Base-by-base conservation (phyloP, 2,888 invertebrate species). In the Melanchra persicariae region DNA sequence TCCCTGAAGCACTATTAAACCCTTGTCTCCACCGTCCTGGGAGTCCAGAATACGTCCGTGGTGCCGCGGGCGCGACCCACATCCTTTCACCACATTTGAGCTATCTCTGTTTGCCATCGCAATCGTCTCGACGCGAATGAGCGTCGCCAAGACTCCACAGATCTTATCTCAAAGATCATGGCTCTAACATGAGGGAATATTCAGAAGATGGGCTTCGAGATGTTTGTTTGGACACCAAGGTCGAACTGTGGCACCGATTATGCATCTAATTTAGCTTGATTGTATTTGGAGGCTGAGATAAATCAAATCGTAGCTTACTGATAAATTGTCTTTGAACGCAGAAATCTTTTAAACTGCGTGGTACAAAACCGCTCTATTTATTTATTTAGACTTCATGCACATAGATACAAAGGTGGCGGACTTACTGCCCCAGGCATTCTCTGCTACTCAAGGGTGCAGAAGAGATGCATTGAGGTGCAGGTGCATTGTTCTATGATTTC, bases 91-190 rank as follows among this genome's bases (percentile, higher is more conserved):
- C 81, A 87, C 92, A 92, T 93, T 93, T 92, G 87, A 91, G 70
- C 85, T 93, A 95, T 95, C 95, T 93, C 90, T 94, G 93, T 95
- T 94, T 95, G 91, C 82, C 92, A 92, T 94, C 95, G 93, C 93
- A 94, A 94, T 94, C 91, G 91, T 88, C 87, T 83, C 83, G 87
- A 89, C 67, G 73, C 80, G 76, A 77, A 72, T 81, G 87, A 81
- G 68, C 81, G 67, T 69, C 74, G 55, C 75, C 59, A 63, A 76
- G 63, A 63, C 61, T 74, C 51, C 69, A 37, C 69, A 67, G 84
- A 79, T 83, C 68, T 55, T 79, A 79, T 79, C 79, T 58, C 17
- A 52, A 52, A 49, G 54, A 65, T 79, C 74, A 73, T 64, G 74
- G 65, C 64, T 70, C 57, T 49, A 40, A 52, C 45, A 83, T 74